Conservation (phyloP, 2,113 vertebrate species). For the Loxodonta africana region DNA sequence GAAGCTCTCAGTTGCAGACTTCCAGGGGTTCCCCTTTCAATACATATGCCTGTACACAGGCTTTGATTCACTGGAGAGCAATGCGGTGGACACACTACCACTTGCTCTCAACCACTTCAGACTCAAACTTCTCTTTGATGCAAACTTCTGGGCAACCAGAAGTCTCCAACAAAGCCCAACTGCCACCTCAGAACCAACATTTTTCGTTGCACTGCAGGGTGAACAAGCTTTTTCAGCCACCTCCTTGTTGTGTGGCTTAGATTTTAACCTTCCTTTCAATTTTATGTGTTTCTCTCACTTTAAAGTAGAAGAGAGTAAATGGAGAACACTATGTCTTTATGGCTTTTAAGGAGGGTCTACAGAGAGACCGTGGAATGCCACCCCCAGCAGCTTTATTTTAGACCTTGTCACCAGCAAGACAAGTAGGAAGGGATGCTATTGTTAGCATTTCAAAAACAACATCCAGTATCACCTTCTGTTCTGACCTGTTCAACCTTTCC, state of each 20-base stretch:
- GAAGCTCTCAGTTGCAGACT: slow-evolving; percentile 70
- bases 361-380: slow-evolving; percentile 52
- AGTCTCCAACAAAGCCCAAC: slow-evolving; percentile 75
- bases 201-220: slow-evolving; percentile 69
- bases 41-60: not conserved
- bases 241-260: slow-evolving; percentile 78
- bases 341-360: slow-evolving; percentile 65
- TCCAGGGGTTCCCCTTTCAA: slow-evolving; percentile 69
- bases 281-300: slow-evolving; percentile 61
- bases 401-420: slow-evolving; percentile 33
- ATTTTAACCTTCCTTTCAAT: slow-evolving; percentile 82
- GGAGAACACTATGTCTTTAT: slow-evolving; percentile 60
- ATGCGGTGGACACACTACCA: slow-evolving; percentile 26
- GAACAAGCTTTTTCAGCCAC: slow-evolving; percentile 75
- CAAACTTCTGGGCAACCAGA: slow-evolving; percentile 73
- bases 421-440: slow-evolving; percentile 61
- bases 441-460: slow-evolving; percentile 80
- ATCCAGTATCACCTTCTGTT: slow-evolving; percentile 63
- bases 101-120: slow-evolving; percentile 72
- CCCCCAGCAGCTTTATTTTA: slow-evolving; percentile 66
- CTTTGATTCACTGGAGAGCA: slow-evolving; percentile 38
- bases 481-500: slow-evolving; percentile 74
- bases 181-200: slow-evolving; percentile 70
- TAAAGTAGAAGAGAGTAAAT: slow-evolving; percentile 61
- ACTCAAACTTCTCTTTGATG: slow-evolving; percentile 76